Evolutionary conservation across 2,113 vertebrate species (phyloP).

Genomic region (Paramormyrops kingsleyae): DNA sequence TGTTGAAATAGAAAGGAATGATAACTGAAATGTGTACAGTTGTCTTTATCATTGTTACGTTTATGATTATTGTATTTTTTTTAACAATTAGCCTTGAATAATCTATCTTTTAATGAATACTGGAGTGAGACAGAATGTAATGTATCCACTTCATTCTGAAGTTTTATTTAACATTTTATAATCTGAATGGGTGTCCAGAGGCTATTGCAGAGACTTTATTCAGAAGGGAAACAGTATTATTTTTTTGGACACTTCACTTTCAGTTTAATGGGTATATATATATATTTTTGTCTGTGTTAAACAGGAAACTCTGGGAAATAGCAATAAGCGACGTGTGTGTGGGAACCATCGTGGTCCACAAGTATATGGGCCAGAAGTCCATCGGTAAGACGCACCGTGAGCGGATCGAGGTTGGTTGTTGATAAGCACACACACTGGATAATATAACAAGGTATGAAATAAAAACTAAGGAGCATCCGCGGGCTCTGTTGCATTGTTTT

Average conservation of each 20-base stretch:
- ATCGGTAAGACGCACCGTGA: slow-evolving; percentile 27
- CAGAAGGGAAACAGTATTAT: slow-evolving; percentile 29
- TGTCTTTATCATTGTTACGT: slow-evolving; percentile 14
- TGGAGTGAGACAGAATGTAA: slow-evolving; percentile 36
- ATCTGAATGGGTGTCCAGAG: slow-evolving; percentile 37
- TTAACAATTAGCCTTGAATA: slow-evolving; percentile 39
- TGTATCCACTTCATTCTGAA: slow-evolving; percentile 41
- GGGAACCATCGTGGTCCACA: slow-evolving; percentile 33
- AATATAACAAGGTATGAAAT: slow-evolving; percentile 55
- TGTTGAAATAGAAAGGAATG: slow-evolving; percentile 45
- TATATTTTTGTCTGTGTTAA: slow-evolving; percentile 54
- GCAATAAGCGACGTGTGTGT: slow-evolving; percentile 60
- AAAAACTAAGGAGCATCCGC: slow-evolving; percentile 48
- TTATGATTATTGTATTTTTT: slow-evolving; percentile 14
- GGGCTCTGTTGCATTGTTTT: slow-evolving; percentile 17
- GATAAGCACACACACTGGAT: slow-evolving; percentile 67
- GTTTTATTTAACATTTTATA: slow-evolving; percentile 34
- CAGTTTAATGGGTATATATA: slow-evolving; percentile 47
- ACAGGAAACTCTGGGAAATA: slow-evolving; percentile 45
- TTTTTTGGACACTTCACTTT: slow-evolving; percentile 52
- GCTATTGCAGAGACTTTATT: slow-evolving; percentile 39
- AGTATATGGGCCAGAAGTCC: slow-evolving; percentile 8
- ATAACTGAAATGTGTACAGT: slow-evolving; percentile 39
- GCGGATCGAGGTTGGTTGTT: slow-evolving; percentile 40
- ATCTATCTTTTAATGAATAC: slow-evolving; percentile 34